phyloP scores from a whole-genome alignment of 2,888 invertebrate genomes.

The Drosophila suboccidentalis region DNA sequence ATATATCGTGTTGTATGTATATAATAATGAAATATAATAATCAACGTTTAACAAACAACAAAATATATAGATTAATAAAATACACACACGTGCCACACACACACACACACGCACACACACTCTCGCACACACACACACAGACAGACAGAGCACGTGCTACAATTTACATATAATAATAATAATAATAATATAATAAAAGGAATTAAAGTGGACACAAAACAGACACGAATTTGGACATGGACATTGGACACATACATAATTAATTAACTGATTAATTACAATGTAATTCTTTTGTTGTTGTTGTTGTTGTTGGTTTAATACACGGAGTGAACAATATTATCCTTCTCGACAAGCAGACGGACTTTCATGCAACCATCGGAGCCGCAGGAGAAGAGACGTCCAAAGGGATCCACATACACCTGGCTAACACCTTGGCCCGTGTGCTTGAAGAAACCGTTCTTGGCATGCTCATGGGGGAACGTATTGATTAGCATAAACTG shows the following conservation, averaged over 20 bases:
- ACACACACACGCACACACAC: slow-evolving; percentile 6
- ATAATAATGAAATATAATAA: slow-evolving; percentile 67
- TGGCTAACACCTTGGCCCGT: slow-evolving; percentile 99
- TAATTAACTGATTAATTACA: slow-evolving; percentile 17
- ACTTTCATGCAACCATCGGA: slow-evolving; percentile 99
- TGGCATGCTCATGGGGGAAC: slow-evolving; percentile 97
- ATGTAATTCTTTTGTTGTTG: slow-evolving; percentile 27
- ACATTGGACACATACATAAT: slow-evolving; percentile 3
- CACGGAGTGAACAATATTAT: slow-evolving; percentile 87
- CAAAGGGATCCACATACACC: slow-evolving; percentile 95
- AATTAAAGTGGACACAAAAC: slow-evolving; percentile 6
- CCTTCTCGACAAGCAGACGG: slow-evolving; percentile 94
- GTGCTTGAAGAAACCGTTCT: slow-evolving; percentile 98
- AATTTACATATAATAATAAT: slow-evolving; percentile 41
- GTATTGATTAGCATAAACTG: slow-evolving; percentile 94
- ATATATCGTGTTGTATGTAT: slow-evolving; percentile 18
- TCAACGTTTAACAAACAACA: slow-evolving; percentile 74
- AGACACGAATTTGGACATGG: background rate
- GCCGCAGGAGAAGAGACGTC: slow-evolving; percentile 98
- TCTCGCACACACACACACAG: slow-evolving; percentile 10
- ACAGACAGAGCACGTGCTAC: slow-evolving; percentile 16
- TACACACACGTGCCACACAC: slow-evolving; percentile 28
- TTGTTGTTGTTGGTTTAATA: slow-evolving; percentile 83
- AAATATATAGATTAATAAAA: slow-evolving; percentile 41
- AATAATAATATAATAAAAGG: background rate